These are phyloP conservation scores for Microplitis deprimator DNA, from an alignment of 2,888 invertebrate species.

Conservation along the genomic window DNA sequence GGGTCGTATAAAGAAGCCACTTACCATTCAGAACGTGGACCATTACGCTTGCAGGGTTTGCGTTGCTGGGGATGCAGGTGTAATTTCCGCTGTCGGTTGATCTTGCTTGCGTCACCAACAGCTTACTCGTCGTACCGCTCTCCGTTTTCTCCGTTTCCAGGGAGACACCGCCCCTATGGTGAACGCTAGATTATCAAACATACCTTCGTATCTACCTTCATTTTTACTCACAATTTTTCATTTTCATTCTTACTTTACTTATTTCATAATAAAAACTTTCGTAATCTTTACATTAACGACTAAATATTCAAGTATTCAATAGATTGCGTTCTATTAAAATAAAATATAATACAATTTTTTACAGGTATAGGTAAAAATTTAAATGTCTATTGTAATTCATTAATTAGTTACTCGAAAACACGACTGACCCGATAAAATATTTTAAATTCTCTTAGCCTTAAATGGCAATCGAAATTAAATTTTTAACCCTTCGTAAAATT, in stretches of 20 bases:
- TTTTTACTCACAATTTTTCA: slow-evolving; percentile 18
- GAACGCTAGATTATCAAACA: slow-evolving; percentile 69
- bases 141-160: slow-evolving; percentile 89
- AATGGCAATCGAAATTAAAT: no score
- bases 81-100: slow-evolving; percentile 91
- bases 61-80: slow-evolving; percentile 87
- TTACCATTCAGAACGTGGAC: slow-evolving; percentile 71
- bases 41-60: slow-evolving; percentile 69
- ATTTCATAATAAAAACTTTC: neutral
- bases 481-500: no score
- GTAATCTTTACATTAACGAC: no score
- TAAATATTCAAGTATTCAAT: no score
- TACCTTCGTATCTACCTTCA: slow-evolving; percentile 56
- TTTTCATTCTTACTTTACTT: slow-evolving; percentile 1
- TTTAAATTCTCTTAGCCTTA: no score
- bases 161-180: slow-evolving; percentile 87
- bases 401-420: no score
- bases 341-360: no score
- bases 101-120: slow-evolving; percentile 88
- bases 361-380: no score
- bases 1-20: slow-evolving; percentile 48
- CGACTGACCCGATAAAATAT: no score
- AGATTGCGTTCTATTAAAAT: no score
- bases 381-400: no score
- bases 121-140: slow-evolving; percentile 85